Base-by-base conservation (phyloP, 2,797 vertebrate species). In the Poliocrania exsul region DNA sequence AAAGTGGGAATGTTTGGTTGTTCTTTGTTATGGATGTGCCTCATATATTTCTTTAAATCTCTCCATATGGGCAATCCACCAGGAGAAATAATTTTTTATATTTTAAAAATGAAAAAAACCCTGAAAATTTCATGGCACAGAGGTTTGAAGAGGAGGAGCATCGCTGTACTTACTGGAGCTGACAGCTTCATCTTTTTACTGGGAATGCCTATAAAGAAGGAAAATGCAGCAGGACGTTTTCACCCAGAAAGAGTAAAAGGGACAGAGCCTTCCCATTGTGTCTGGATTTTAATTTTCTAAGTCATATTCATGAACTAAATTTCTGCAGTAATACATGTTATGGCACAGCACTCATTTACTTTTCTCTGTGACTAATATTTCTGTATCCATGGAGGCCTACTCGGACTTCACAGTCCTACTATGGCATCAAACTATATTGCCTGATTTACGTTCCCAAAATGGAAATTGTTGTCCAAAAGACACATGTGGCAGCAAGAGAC, bases 41-140 rank as follows among this genome's bases (percentile, higher is more conserved):
- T 87, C 84, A 82, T 67, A 46, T 82, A 77, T 80, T 91, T 81
- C 69, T 74, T 93, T 64, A 74, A 60, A 83, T 90, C 47, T 92
- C 86, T 92, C 78, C 56, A 67, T 74, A 80, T 50, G 72, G 49
- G 31, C 37, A 92, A 89, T 56, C 81, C 78, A 73, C 58, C 44
- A 89, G 60, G 84, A 95, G 50, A 88, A 91, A 93, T 91, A 85
- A 20, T 37, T 67, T 81, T 88, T 90, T 93, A 74, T 57, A 80
- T 77, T 82, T 90, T 47, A 89, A 90, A 95, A 85, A 78, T 64
- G 50, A 40, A 40, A 70, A 42, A 53, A 67, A 71, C 50, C 20
- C 13, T 81, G 62, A 81, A 87, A 89, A 91, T 60, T 51, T 75
- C 18, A 3, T 46, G 11, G 35, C 25, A 26, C 33, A 26, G 54